These are phyloP conservation scores for Lottia gigantea DNA, from an alignment of 2,888 invertebrate species.

Conservation along the genomic window DNA sequence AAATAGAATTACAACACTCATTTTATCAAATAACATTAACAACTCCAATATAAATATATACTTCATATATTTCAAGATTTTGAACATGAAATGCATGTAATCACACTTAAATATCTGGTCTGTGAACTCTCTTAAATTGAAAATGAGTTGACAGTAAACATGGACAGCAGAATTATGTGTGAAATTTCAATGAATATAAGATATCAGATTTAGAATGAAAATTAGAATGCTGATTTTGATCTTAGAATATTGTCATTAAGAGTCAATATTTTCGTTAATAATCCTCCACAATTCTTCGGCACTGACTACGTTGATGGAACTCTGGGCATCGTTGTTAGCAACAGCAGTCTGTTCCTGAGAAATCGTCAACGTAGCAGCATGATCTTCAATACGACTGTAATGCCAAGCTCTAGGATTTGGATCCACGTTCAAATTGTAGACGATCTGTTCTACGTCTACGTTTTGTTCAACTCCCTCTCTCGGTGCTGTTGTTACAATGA, in stretches of 20 bases:
- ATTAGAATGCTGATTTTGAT: too few species aligned
- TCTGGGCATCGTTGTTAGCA: neutral
- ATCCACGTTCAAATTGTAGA: neutral
- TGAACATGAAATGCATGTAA: too few species aligned
- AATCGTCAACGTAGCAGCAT: neutral
- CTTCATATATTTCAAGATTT: too few species aligned
- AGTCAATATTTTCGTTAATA: neutral
- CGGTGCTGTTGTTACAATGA: neutral
- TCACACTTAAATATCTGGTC: too few species aligned
- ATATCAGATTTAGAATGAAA: too few species aligned
- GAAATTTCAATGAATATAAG: too few species aligned
- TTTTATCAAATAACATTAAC: too few species aligned
- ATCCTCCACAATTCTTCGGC: constrained; percentile 6
- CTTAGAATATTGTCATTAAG: neutral
- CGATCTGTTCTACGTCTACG: neutral
- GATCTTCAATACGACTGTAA: constrained; percentile 4
- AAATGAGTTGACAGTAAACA: too few species aligned
- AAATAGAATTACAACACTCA: too few species aligned
- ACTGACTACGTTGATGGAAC: neutral
- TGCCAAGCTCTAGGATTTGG: neutral
- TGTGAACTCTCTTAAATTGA: too few species aligned
- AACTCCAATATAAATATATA: too few species aligned
- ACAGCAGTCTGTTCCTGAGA: neutral
- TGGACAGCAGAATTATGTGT: too few species aligned
- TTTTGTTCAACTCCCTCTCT: neutral